These are phyloP conservation scores for Aradophagus sp. DNA, from an alignment of 1,140 invertebrate species.

Conservation along the genomic window DNA sequence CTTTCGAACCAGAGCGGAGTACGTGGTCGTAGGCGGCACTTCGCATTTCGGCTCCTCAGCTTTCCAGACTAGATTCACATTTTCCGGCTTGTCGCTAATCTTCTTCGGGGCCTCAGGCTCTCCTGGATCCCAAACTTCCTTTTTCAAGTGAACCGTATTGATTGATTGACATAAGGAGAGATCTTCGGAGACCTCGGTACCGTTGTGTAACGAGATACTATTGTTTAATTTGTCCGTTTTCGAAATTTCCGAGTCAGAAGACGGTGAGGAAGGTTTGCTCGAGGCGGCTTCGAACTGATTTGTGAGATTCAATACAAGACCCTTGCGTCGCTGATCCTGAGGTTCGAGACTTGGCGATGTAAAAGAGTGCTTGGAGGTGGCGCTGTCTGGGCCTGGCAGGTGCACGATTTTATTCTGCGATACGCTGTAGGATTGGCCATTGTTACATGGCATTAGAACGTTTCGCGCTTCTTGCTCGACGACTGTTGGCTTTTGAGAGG, in stretches of 20 bases:
- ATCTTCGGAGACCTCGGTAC: conserved; percentile 25
- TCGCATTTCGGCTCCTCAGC: conserved; percentile 69
- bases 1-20: conserved; percentile 31
- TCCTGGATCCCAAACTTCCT: conserved; percentile 80
- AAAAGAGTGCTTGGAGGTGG: conserved; percentile 73
- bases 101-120: conserved; percentile 63
- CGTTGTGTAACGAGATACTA: conserved; percentile 48
- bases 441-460: conserved; percentile 86
- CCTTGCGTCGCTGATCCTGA: conserved; percentile 75
- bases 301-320: conserved; percentile 80
- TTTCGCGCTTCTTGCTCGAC: conserved; percentile 78
- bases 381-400: conserved; percentile 73
- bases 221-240: conserved; percentile 60
- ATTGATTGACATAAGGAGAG: conserved; percentile 29
- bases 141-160: conserved; percentile 73
- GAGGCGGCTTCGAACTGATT: conserved; percentile 77
- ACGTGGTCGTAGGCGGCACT: conserved; percentile 28
- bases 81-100: conserved; percentile 49
- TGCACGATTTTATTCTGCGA: conserved; percentile 92
- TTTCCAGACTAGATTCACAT: conserved; percentile 76
- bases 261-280: conserved; percentile 73
- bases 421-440: conserved; percentile 89
- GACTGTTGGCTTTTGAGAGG: conserved; percentile 54
- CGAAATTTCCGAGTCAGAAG: conserved; percentile 61
- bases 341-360: conserved; percentile 78